phyloP scores from a whole-genome alignment of 1,140 invertebrate genomes.

The Drosophila persimilis region DNA sequence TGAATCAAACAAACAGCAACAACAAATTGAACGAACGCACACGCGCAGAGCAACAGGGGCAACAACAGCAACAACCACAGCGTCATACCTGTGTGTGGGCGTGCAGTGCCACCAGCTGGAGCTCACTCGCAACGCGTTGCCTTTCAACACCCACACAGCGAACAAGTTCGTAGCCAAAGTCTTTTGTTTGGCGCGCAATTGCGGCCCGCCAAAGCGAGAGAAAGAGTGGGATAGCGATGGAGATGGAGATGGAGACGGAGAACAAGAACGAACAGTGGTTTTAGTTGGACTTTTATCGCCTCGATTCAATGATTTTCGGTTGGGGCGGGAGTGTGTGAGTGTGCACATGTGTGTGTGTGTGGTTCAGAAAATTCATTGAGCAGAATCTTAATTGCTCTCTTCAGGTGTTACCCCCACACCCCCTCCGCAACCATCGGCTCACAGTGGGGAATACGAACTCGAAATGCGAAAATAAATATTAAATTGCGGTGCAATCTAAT shows the following conservation, averaged over 20 bases:
- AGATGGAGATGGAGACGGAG: no score
- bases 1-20: slow-evolving; percentile 45
- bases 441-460: no score
- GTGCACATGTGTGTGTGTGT: slow-evolving; percentile 28
- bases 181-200: slow-evolving; percentile 76
- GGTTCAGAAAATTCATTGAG: slow-evolving; percentile 63
- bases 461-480: slow-evolving; percentile 42
- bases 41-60: slow-evolving; percentile 27
- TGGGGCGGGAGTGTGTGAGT: neutral
- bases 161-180: slow-evolving; percentile 76
- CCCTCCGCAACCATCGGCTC: no score
- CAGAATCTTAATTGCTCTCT: slow-evolving; percentile 64
- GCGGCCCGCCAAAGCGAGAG: slow-evolving; percentile 3
- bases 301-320: slow-evolving; percentile 37
- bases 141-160: slow-evolving; percentile 71
- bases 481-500: slow-evolving; percentile 69
- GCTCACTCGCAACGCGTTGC: slow-evolving; percentile 55
- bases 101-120: slow-evolving; percentile 30
- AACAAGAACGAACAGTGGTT: slow-evolving; percentile 8
- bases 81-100: slow-evolving; percentile 46
- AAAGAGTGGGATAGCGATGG: no score
- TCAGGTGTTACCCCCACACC: slow-evolving; percentile 9
- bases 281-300: slow-evolving; percentile 27
- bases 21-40: slow-evolving; percentile 36
- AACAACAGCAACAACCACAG: slow-evolving; percentile 15